Percentiles rank a stretch among this genome's conserved stretches.
These are phyloP conservation scores for Gopherus evgoodei DNA, from an alignment of 2,113 vertebrate species.

Conservation along the genomic window DNA sequence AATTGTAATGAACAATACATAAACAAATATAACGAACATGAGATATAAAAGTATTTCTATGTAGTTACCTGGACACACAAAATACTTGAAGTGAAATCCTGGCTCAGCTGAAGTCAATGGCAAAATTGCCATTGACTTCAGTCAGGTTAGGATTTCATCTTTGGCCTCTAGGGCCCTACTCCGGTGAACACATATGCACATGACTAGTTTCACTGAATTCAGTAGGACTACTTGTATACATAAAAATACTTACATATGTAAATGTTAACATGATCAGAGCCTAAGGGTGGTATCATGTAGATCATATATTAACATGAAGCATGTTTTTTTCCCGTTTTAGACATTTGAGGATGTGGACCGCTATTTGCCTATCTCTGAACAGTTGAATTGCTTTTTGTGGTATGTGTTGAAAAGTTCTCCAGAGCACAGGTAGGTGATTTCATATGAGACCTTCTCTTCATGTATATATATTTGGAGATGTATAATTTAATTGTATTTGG, in stretches of 20 bases:
- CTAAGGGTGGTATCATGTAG: background rate
- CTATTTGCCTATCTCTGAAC: background rate
- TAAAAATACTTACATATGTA: background rate
- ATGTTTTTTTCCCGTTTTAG: background rate
- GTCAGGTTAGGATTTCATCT: background rate
- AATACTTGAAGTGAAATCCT: background rate
- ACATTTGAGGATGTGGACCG: background rate
- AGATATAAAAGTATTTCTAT: background rate
- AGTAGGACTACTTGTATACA: background rate
- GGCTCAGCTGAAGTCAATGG: background rate
- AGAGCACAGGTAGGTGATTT: background rate
- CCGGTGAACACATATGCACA: background rate
- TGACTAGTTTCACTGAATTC: background rate
- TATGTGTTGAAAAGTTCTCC: background rate
- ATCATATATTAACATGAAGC: background rate
- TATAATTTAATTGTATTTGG: background rate
- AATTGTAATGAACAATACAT: background rate
- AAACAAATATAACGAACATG: background rate
- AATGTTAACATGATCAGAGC: background rate
- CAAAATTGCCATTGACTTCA: background rate
- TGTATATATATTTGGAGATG: background rate
- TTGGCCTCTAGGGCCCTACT: background rate
- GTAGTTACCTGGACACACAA: background rate
- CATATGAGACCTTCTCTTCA: background rate
- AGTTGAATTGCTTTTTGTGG: background rate